Evolutionary conservation across 2,113 vertebrate species (phyloP).

Genomic region (Chamaetylas fuelleborni): DNA sequence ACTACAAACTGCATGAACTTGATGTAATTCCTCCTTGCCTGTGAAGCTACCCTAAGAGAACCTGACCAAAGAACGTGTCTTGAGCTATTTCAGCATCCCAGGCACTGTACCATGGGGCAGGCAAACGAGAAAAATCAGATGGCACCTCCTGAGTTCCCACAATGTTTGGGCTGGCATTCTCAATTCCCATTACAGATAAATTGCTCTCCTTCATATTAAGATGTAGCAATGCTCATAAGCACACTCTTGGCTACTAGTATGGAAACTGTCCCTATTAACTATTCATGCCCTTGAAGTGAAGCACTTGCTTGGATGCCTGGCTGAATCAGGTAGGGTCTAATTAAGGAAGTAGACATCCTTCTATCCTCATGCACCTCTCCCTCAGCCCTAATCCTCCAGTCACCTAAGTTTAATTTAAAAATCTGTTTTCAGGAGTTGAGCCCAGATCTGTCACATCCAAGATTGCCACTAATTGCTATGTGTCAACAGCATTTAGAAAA

Average conservation of each 20-base stretch:
- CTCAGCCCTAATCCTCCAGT: slow-evolving; percentile 21
- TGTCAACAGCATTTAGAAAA: slow-evolving; percentile 31
- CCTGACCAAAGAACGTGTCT: background rate
- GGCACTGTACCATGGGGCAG: background rate
- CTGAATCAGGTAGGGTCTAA: slow-evolving; percentile 42
- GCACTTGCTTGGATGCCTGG: slow-evolving; percentile 18
- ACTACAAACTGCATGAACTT: slow-evolving; percentile 2
- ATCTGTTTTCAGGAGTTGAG: slow-evolving; percentile 25
- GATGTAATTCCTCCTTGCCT: background rate
- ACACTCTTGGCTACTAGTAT: background rate
- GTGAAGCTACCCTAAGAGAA: background rate
- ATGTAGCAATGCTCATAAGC: background rate
- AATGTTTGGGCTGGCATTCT: background rate
- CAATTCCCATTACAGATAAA: background rate
- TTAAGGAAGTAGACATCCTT: slow-evolving; percentile 37
- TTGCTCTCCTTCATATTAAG: background rate
- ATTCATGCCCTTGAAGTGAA: slow-evolving; percentile 34
- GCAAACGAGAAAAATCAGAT: background rate
- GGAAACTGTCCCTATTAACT: slow-evolving; percentile 14
- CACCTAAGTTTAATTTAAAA: slow-evolving; percentile 45
- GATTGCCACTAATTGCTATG: slow-evolving; percentile 32
- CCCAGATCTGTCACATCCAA: background rate
- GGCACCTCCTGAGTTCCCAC: background rate
- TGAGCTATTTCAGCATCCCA: background rate
- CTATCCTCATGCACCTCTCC: background rate